Base-by-base conservation (phyloP, 2,797 vertebrate genomes). In the Taenioides sp. region DNA sequence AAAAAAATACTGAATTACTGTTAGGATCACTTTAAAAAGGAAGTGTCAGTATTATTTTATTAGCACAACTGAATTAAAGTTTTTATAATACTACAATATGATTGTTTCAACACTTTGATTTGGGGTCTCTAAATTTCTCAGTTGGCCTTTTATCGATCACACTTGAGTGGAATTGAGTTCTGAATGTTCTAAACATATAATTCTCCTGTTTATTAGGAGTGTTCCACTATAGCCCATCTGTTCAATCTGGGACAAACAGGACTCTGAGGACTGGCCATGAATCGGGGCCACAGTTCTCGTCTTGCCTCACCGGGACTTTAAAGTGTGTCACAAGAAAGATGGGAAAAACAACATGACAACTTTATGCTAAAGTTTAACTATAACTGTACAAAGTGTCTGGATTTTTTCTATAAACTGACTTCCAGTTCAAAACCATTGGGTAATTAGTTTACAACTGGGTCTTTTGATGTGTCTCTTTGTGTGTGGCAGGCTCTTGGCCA, bases 271-370 rank as follows among this genome's bases (percentile, higher is more conserved):
- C 65, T n/a, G 34, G 66, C 55, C 74, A 73, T 83, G 86, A 91
- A 89, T 77, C 82, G 86, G 65, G 90, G 90, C 83, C 86, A 87
- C 85, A 84, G 86, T 86, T 84, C 81, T 89, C 60, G 20, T 27
- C 47, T 52, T 66, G 71, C 3, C n/a, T 78, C 43, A 73, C 84
- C 73, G 69, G 67, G 75, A 89, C 83, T 64, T 77, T 79, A 85
- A 92, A 87, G 22, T 87, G 83, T 91, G 89, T 88, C 89, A 91
- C 59, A 11, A 9, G 37, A 81, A 80, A 83, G 69, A 65, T 12
- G 23, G 67, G 74, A 71, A 67, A 70, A 67, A 2, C 58, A 71
- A 67, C 62, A 54, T 52, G 10, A 70, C 60, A 31, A 58, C 22
- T 64, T 73, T 23, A 57, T 57, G 71, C 67, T 71, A 12, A 57